Evolutionary conservation across 1,140 invertebrate species (phyloP), one percentile per base, ranked within the genome.

Genomic region (Orussus abietinus): DNA sequence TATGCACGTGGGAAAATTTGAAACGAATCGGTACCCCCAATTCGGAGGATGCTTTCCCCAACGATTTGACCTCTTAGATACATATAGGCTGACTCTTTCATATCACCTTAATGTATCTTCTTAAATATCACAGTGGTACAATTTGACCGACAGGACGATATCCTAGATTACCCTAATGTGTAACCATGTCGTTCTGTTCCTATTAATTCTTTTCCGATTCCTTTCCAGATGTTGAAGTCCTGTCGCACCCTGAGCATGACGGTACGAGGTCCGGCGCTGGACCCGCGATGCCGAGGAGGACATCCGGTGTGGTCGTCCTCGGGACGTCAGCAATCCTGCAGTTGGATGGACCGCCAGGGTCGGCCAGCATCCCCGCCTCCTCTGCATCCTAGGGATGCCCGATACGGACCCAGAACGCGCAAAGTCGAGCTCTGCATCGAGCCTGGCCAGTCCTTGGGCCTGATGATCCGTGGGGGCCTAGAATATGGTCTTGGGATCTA

Each of bases 401-500:
- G 62, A 49, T 71, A 63, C 48, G 66, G 65, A 36, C 60, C 71
- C 29, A 55, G 69, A 33, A 73, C 64, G 31, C 64, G 63, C 5
- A 75, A 89, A 78, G 86, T 90, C 53, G 87, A 90, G 56, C 74
- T 89, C 40, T 85, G 84, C 51, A 91, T 95, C 54, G 88, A 92
- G 61, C 86, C 88, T 4, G 90, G 90, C 1, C 86, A 93, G 59
- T 90, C 88, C 38, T 72, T 96, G 35, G 93, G 93, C 7, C 72
- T 97, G 42, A 93, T 94, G 88, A 95, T 97, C 38, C 75, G 92
- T 35, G 92, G 92, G 14, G 93, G 93, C 2, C 79, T 89, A 13
- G 93, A 97, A 64, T 96, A 94, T 70, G 92, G 90, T 48, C 79
- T 96, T 26, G 93, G 92, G 1, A 94, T 96, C 61, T 96, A 94